A percentile compares a stretch with the other conserved stretches of the same genome.
Evolutionary conservation across 2,888 invertebrate species (phyloP).

Genomic region (Orthosia gracilis): DNA sequence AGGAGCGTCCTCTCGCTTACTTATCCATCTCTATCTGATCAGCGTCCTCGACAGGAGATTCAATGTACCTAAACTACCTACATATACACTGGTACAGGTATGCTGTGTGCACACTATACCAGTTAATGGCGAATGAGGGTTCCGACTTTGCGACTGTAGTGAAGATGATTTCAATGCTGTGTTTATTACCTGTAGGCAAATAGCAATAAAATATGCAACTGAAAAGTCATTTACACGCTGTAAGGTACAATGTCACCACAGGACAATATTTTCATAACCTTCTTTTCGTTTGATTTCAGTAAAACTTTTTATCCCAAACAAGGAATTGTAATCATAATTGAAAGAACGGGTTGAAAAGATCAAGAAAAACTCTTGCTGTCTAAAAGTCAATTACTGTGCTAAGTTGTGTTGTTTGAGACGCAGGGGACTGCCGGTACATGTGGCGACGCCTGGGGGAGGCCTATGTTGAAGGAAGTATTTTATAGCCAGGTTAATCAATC

Average conservation of each 20-base stretch:
- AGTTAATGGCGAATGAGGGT: conserved; percentile 54
- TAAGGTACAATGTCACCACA: neutral
- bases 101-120: conserved; percentile 53
- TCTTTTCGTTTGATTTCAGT: neutral
- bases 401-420: neutral
- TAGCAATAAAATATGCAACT: neutral
- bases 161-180: conserved; percentile 29
- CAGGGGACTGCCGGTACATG: too few relatives aligned
- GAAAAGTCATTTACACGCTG: neutral
- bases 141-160: conserved; percentile 33
- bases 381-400: neutral
- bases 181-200: conserved; percentile 7
- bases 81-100: conserved; percentile 46
- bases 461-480: too few relatives aligned
- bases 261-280: neutral
- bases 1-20: conserved; percentile 86
- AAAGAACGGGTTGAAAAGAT: neutral
- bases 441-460: too few relatives aligned
- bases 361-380: neutral
- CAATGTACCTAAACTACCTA: conserved; percentile 64
- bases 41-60: conserved; percentile 76
- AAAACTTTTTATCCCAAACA: neutral
- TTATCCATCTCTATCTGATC: conserved; percentile 84
- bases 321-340: too few relatives aligned
- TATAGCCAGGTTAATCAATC: too few relatives aligned